These are phyloP conservation scores for Glaucomys volans DNA, from an alignment of 2,113 vertebrate species.

Conservation along the genomic window DNA sequence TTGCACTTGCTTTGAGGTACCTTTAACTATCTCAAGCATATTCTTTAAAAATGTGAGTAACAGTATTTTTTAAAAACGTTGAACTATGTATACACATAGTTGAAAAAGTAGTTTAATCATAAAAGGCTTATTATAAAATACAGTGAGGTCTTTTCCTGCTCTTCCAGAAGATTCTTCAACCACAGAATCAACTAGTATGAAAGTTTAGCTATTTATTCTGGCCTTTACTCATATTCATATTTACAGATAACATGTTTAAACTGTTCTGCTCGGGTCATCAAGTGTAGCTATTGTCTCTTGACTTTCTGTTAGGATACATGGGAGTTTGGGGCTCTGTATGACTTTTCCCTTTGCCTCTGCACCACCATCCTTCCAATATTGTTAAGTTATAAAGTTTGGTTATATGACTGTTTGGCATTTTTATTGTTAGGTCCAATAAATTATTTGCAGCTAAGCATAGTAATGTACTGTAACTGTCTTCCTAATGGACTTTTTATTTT, in stretches of 20 bases:
- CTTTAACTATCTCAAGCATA: neutral
- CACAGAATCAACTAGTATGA: neutral
- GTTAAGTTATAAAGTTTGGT: neutral
- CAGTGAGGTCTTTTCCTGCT: neutral
- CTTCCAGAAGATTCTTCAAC: neutral
- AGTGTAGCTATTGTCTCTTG: neutral
- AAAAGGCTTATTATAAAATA: neutral
- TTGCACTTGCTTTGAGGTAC: neutral
- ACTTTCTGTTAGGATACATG: neutral
- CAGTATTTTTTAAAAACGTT: neutral
- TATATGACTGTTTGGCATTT: neutral
- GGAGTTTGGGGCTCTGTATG: neutral
- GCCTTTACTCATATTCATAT: neutral
- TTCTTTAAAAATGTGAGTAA: neutral
- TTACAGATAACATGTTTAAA: neutral
- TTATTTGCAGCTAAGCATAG: neutral
- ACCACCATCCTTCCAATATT: neutral
- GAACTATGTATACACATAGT: neutral
- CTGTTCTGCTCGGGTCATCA: neutral
- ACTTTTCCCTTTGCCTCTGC: neutral
- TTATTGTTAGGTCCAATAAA: neutral
- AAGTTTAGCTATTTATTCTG: constrained; percentile 7
- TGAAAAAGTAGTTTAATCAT: constrained; percentile 1
- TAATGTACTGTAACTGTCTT: neutral
- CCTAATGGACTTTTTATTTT: neutral